A percentile compares a stretch with the other conserved stretches of the same genome.
Evolutionary conservation across 1,140 invertebrate genomes (phyloP).

Genomic region (Hestina assimilis): DNA sequence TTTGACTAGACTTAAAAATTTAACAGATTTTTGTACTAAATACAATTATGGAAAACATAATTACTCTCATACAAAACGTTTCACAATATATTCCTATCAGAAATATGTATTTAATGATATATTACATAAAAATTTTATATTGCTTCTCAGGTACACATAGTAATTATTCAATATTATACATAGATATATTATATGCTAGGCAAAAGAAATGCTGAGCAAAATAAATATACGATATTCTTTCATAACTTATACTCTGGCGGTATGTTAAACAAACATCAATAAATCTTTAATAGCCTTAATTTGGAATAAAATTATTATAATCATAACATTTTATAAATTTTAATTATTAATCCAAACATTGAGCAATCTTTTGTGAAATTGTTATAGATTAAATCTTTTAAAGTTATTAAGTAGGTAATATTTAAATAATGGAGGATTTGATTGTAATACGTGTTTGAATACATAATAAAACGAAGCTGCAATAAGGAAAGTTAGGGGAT

Average conservation of each 20-base stretch:
- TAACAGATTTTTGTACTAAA: constrained; percentile 1
- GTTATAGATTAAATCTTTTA: too few relatives aligned
- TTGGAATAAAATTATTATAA: neutral
- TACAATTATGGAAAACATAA: neutral
- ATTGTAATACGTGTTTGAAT: neutral
- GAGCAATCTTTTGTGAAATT: neutral
- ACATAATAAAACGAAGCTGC: neutral
- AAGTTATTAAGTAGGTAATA: too few relatives aligned
- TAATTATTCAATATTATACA: too few relatives aligned
- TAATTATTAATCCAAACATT: neutral
- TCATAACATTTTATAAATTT: neutral
- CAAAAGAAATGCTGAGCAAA: too few relatives aligned
- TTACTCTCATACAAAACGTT: neutral
- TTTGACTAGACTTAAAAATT: constrained; percentile 2
- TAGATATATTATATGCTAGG: too few relatives aligned
- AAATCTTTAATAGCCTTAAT: too few relatives aligned
- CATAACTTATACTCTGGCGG: too few relatives aligned
- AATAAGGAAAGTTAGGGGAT: too few relatives aligned
- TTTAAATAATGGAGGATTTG: neutral
- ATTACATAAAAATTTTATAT: neutral
- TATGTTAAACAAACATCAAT: too few relatives aligned
- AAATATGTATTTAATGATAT: neutral
- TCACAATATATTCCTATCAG: neutral
- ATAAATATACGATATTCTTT: too few relatives aligned
- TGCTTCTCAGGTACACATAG: constrained; percentile 1